A percentile compares a stretch with the other conserved stretches of the same genome.
Evolutionary conservation across 2,797 vertebrate species (phyloP).

Genomic region (Tachyglossus aculeatus): DNA sequence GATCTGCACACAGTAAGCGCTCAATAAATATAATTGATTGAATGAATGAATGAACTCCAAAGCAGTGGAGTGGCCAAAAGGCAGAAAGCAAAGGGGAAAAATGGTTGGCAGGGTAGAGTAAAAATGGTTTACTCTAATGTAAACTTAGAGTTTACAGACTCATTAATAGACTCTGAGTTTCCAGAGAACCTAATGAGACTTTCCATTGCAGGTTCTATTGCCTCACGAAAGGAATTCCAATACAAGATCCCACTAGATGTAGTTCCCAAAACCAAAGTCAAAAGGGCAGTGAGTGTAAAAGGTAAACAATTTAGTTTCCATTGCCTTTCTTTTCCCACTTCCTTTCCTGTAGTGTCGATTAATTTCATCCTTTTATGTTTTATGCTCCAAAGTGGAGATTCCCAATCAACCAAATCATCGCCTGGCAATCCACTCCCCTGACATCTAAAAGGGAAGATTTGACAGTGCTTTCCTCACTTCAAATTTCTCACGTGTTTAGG

Average conservation of each 20-base stretch:
- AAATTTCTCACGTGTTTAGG: background rate
- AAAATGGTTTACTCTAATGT: no score
- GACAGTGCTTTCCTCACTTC: background rate
- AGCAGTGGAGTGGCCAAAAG: no score
- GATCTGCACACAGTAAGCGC: no score
- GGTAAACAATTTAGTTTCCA: slow-evolving; percentile 70
- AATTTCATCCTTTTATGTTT: background rate
- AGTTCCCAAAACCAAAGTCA: slow-evolving; percentile 84
- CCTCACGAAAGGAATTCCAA: slow-evolving; percentile 74
- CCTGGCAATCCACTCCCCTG: background rate
- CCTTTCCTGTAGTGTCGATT: no score
- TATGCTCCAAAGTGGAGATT: background rate
- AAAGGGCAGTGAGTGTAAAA: slow-evolving; percentile 80
- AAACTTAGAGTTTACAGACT: no score
- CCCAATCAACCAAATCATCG: background rate
- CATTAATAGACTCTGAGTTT: no score
- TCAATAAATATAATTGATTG: no score
- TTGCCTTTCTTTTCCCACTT: background rate
- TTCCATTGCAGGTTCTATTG: slow-evolving; percentile 68
- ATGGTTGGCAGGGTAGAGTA: no score
- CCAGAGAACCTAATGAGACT: background rate
- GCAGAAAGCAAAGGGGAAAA: no score
- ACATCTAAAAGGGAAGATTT: background rate
- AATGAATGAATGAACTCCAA: no score
- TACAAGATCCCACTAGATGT: slow-evolving; percentile 78